Percentiles rank a stretch among this genome's conserved stretches.
These are phyloP conservation scores for Arctocebus calabarensis DNA, from an alignment of 2,797 vertebrate genomes.

Conservation along the genomic window DNA sequence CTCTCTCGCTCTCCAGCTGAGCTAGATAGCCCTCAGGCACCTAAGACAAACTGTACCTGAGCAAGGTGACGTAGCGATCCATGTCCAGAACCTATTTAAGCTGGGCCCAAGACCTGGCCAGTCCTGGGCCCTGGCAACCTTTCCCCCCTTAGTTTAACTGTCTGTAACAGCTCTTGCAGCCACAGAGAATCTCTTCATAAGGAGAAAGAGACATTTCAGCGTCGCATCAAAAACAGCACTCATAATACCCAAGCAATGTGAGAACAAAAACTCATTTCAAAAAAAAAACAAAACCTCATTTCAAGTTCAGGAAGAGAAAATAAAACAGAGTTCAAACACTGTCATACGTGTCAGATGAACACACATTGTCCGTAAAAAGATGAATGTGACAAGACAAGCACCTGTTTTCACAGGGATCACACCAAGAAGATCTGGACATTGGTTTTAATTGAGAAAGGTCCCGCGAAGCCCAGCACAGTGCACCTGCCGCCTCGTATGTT, in stretches of 20 bases:
- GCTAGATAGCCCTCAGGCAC: no score
- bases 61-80: no score
- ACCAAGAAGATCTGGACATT: background rate
- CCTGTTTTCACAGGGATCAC: conserved; percentile 1
- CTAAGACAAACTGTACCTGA: no score
- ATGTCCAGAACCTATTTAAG: no score
- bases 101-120: no score
- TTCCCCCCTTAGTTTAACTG: background rate
- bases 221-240: conserved; percentile 55
- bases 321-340: conserved; percentile 34
- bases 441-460: background rate
- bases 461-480: background rate
- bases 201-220: conserved; percentile 4
- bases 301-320: conserved; percentile 53
- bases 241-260: conserved; percentile 25
- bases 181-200: conserved; percentile 46
- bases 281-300: conserved; percentile 66
- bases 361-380: conserved; percentile 6
- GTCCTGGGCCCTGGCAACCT: no score
- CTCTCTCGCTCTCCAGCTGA: no score
- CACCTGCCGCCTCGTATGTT: background rate
- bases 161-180: background rate
- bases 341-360: background rate
- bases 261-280: conserved; percentile 63
- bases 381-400: conserved; percentile 15